Evolutionary conservation across 1,140 invertebrate species (phyloP), one percentile per base, ranked within the genome.

Genomic region (Drosophila orena): DNA sequence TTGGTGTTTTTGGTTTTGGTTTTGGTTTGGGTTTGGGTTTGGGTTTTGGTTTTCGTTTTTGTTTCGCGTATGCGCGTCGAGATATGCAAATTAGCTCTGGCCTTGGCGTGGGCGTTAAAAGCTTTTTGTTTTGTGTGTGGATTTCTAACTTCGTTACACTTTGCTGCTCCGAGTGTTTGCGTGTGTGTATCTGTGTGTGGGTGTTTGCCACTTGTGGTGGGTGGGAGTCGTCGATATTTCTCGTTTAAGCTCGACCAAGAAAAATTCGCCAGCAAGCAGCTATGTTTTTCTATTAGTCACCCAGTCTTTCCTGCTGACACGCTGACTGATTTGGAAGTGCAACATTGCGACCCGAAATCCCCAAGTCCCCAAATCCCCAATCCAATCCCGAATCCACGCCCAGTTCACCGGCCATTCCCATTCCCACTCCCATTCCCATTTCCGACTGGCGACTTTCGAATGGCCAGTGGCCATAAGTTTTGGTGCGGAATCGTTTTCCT

Each of bases 91-190:
- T 89, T 89, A 84, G 77, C 77, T 84, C 53, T 68, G 84, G 85
- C 84, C 84, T 89, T 89, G 84, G 88, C 80, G 84, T 89, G 85
- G 84, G 84, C 85, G 84, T 89, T 88, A 89, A 89, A 89, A 78
- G 57, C 58, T 74, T 62, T 70, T 61, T 57, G 38, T 62, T 46
- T 44, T 17, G 44, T 73, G 37, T 88, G 78, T 81, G 65, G 83
- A 84, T 88, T 88, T 90, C 81, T 84, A 88, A 88, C 84, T 88
- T 88, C 64, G 84, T 88, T 88, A 88, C 84, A 88, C 77, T 89
- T 90, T 80, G 69, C 79, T 79, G 86, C 83, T 73, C 81, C 52
- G 37, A 73, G 49, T 52, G 54, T 35, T 74, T 81, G 61, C 79
- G 79, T 74, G 73, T 43, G n/a, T 2, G 14, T 8, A 4, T 53